Percentiles rank a stretch among this genome's conserved stretches.
phyloP scores from a whole-genome alignment of 2,797 vertebrate species.

The Pseudopleuronectes americanus region DNA sequence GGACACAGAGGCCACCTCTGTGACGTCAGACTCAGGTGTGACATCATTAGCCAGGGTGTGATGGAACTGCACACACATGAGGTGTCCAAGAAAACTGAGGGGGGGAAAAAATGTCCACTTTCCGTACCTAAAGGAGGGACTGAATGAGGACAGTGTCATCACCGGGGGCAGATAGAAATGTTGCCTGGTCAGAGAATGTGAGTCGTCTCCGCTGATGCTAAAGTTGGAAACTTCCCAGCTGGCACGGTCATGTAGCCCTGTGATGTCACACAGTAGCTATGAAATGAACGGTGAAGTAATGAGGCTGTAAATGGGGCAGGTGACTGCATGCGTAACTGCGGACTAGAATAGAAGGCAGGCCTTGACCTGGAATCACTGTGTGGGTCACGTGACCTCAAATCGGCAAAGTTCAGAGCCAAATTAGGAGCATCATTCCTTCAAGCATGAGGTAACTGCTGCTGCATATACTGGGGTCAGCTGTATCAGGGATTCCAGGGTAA shows the following conservation, averaged over 20 bases:
- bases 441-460: background rate
- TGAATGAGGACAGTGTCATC: conserved; percentile 45
- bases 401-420: conserved; percentile 26
- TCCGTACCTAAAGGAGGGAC: conserved; percentile 19
- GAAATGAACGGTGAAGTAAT: conserved; percentile 45
- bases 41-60: conserved; percentile 53
- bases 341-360: conserved; percentile 16
- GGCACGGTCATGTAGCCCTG: conserved; percentile 31
- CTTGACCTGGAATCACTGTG: conserved; percentile 43
- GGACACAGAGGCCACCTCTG: conserved; percentile 56
- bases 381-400: conserved; percentile 21
- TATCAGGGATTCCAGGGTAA: conserved; percentile 3
- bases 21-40: conserved; percentile 53
- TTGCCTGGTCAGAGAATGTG: conserved; percentile 18
- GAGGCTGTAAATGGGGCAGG: conserved; percentile 39
- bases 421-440: conserved; percentile 3
- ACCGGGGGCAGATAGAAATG: conserved; percentile 37
- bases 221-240: conserved; percentile 46
- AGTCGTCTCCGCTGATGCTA: conserved; percentile 41
- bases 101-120: conserved; percentile 37
- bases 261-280: conserved; percentile 68
- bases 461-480: conserved; percentile 3
- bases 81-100: conserved; percentile 37
- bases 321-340: conserved; percentile 20
- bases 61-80: conserved; percentile 50